These are phyloP conservation scores for Neocrepidodera transversa DNA, from an alignment of 2,888 invertebrate genomes.

Conservation along the genomic window DNA sequence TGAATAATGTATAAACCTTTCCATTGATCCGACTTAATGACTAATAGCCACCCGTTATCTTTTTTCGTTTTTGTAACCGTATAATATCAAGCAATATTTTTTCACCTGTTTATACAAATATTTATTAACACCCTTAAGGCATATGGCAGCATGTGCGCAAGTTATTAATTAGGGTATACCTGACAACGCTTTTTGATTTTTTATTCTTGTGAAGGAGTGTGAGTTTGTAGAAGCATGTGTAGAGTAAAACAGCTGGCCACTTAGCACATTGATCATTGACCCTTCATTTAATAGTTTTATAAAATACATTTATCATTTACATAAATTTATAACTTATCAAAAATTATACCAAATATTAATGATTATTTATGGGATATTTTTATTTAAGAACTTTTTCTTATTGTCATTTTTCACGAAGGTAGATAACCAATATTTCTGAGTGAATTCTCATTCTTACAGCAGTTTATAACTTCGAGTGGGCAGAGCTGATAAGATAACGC, in stretches of 20 bases:
- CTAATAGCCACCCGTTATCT: conserved; percentile 6
- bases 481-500: conserved; percentile 20
- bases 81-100: conserved; percentile 12
- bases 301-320: no score
- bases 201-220: conserved; percentile 21
- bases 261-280: conserved; percentile 13
- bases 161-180: conserved; percentile 29
- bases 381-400: background rate
- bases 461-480: conserved; percentile 26
- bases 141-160: conserved; percentile 22
- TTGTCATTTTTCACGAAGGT: conserved; percentile 14
- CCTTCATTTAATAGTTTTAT: background rate
- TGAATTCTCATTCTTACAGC: conserved; percentile 9
- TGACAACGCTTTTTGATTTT: conserved; percentile 24
- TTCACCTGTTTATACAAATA: conserved; percentile 28
- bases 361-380: no score
- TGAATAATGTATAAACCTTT: no score
- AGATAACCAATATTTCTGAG: conserved; percentile 17
- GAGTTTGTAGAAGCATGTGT: conserved; percentile 18
- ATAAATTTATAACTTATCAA: no score
- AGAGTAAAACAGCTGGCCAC: conserved; percentile 21
- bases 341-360: no score
- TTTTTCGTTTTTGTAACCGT: background rate
- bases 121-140: conserved; percentile 27
- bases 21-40: no score